phyloP scores from a whole-genome alignment of 2,888 invertebrate genomes.

The Monopis laevigella region DNA sequence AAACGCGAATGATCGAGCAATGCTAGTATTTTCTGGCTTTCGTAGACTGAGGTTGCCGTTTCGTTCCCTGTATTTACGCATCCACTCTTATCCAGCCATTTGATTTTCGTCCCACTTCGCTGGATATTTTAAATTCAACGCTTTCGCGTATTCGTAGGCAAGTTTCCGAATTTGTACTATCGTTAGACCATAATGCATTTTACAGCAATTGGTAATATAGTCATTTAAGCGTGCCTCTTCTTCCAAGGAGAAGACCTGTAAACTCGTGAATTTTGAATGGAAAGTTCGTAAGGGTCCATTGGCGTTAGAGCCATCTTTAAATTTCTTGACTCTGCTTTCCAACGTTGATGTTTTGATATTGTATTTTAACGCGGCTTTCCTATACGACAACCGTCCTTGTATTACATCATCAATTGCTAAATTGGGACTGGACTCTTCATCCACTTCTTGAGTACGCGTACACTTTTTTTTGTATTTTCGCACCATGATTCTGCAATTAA shows the following conservation, averaged over 20 bases:
- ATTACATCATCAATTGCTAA: constrained; percentile 14
- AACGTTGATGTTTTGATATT: constrained; percentile 17
- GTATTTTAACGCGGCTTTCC: constrained; percentile 18
- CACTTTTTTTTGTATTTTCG: too few species aligned
- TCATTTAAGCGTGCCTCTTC: constrained; percentile 19
- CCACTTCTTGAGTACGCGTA: too few species aligned
- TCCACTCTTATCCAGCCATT: constrained; percentile 8
- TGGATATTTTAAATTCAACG: constrained; percentile 20
- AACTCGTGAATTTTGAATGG: constrained; percentile 18
- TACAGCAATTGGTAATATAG: constrained; percentile 12
- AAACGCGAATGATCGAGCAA: background rate
- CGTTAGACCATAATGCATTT: constrained; percentile 21
- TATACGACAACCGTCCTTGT: constrained; percentile 15
- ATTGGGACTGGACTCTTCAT: too few species aligned
- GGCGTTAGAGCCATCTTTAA: constrained; percentile 12
- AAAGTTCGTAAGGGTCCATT: constrained; percentile 15
- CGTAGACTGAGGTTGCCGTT: constrained; percentile 1
- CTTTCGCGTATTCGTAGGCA: constrained; percentile 21
- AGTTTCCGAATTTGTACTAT: constrained; percentile 18
- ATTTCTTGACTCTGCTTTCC: constrained; percentile 17
- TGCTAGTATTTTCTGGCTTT: too few species aligned
- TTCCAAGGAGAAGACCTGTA: constrained; percentile 20
- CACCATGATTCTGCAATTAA: too few species aligned
- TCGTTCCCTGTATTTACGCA: constrained; percentile 7
- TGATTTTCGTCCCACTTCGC: constrained; percentile 19